Evolutionary conservation across 2,797 vertebrate genomes (phyloP), one percentile per base, ranked within the genome.

Genomic region (Euthynnus affinis): DNA sequence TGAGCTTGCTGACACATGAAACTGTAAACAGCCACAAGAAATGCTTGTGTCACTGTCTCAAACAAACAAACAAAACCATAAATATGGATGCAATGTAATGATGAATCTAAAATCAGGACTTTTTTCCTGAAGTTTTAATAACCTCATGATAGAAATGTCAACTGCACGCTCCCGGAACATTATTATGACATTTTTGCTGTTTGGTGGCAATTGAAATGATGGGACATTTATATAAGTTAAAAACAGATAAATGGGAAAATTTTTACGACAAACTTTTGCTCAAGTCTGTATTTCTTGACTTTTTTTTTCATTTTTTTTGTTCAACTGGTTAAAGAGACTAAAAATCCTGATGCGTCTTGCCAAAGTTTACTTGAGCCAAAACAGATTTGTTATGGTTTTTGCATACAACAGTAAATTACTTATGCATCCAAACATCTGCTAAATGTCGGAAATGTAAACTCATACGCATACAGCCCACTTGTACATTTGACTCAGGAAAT

Each of bases 1-100:
- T 57, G 40, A 61, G 59, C 0, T 49, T 51, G 76, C 78, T 59
- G 71, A 87, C 57, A 65, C 62, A 58, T 61, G 17, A 76, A 84
- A 76, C 44, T 23, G 17, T 44, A 15, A 76, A 70, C 7, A 53
- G 52, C n/a, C 51, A 53, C 59, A 68, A 42, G 12, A 64, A 34
- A 0, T 14, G 14, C 25, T 72, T 1, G 9, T 46, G 53, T 66
- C 64, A 5, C 37, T 14, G 1, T 42, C 4, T 6, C 1, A 37
- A 40, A 52, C 18, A 67, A 51, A 53, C 14, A 37, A 37, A 18
- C 20, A 42, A 40, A 56, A 7, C 57, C 9, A 59, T 4, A 17
- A 25, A 42, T 4, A 40, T 5, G 2, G 18, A 65, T 34, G 18
- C 22, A 17, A 51, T 29, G 23, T 65, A 49, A 62, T 20, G 1